These are phyloP conservation scores for Araneus ventricosus DNA, from an alignment of 1,140 invertebrate species.

Conservation along the genomic window DNA sequence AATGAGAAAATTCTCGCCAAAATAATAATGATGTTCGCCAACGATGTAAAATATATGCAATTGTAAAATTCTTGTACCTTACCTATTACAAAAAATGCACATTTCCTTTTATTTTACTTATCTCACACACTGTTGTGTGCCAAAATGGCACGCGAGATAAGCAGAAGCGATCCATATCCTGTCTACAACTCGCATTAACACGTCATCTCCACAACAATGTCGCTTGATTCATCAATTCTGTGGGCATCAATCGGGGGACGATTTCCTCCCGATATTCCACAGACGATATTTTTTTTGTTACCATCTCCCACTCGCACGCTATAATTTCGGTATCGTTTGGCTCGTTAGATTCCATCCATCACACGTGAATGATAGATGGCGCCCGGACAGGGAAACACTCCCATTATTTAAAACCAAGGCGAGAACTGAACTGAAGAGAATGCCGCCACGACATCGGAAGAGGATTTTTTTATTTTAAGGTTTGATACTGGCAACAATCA, in stretches of 20 bases:
- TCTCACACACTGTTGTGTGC: too few species aligned
- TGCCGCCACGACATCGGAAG: neutral
- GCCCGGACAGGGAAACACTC: neutral
- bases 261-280: neutral
- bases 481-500: neutral
- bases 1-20: too few species aligned
- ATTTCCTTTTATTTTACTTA: too few species aligned
- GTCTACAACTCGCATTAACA: neutral
- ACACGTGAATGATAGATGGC: slow-evolving; percentile 50
- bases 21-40: too few species aligned
- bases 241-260: neutral
- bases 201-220: neutral
- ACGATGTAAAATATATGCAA: too few species aligned
- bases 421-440: neutral
- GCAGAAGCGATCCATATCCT: too few species aligned
- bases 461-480: neutral
- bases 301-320: neutral
- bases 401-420: slow-evolving; percentile 47
- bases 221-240: neutral
- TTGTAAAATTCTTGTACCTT: too few species aligned
- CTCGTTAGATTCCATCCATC: slow-evolving; percentile 52
- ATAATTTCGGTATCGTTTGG: slow-evolving; percentile 61
- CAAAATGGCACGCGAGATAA: too few species aligned
- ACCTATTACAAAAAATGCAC: too few species aligned
- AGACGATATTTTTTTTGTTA: neutral